Evolutionary conservation across 2,888 invertebrate species (phyloP).

Genomic region (Glyphotaelius pellucidus): DNA sequence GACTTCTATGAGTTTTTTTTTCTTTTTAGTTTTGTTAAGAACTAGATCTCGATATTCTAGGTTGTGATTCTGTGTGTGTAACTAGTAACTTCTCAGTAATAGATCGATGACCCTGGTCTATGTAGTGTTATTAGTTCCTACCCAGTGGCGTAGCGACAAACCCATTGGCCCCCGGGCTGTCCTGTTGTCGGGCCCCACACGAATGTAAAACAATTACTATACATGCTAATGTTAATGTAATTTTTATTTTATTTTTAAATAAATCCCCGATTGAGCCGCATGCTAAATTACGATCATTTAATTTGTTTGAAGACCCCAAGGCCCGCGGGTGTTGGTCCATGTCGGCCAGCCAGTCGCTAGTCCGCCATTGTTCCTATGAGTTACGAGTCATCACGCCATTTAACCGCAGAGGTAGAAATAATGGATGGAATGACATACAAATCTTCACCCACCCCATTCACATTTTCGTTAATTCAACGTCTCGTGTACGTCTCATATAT

Average conservation of each 20-base stretch:
- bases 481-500: too few species aligned
- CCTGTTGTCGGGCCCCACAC: not conserved
- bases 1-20: not conserved
- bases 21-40: not conserved
- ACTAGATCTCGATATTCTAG: not conserved
- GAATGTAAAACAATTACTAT: not conserved
- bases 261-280: not conserved
- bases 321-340: not conserved
- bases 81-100: not conserved
- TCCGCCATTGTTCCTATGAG: not conserved
- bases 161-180: not conserved
- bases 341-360: not conserved
- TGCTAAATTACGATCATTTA: not conserved
- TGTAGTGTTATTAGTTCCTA: not conserved
- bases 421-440: not conserved
- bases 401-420: not conserved
- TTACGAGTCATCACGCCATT: not conserved
- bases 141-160: not conserved
- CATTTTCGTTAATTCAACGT: too few species aligned
- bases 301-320: not conserved
- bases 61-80: not conserved
- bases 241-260: not conserved
- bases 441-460: not conserved
- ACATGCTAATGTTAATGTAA: not conserved
- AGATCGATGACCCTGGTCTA: not conserved